Evolutionary conservation across 2,888 invertebrate species (phyloP), one percentile per base, ranked within the genome.

Genomic region (Acanthosepion lycidas): DNA sequence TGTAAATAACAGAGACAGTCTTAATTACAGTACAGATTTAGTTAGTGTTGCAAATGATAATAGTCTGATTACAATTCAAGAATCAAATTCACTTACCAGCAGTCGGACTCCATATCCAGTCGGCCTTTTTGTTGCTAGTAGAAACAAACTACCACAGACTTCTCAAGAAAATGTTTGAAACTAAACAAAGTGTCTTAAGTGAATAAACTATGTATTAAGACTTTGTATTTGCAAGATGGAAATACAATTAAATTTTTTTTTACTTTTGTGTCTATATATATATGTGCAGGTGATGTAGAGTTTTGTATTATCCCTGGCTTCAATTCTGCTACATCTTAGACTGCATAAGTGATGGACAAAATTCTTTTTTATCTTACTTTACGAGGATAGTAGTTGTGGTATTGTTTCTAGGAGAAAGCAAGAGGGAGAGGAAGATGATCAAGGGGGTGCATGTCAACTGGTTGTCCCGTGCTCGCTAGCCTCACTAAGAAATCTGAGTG

Each of bases 41-140:
- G 78, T 78, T 78, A 78, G 78, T 33, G n/a, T 78, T 78, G 33
- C 78, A n/a, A 78, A 78, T 78, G n/a, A 78, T 78, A n/a, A 78
- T 5, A 78, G n/a, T 12, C 33, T 78, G n/a, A 78, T 78, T 4
- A 78, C 78, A 78, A 78, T 78, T n/a, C 78, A 78, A 78, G 78
- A 78, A 78, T 78, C 78, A 12, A n/a, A 78, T 78, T 78, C 78
- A 18, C 78, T 78, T n/a, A 18, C 78, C n/a, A n/a, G 12, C 5
- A 78, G 8, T 33, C 78, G 12, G 78, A 78, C 78, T 33, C 78
- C 78, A 18, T 78, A 78, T 78, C 78, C 78, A 78, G n/a, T 78
- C 8, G n/a, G 78, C n/a, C n/a, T 78, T 78, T 78, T 78, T 78
- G n/a, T 15, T n/a, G n/a, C 78, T 15, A 78, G 33, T 18, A 78